Conservation (phyloP, 1,140 invertebrate genomes). For the Linepithema humile region DNA sequence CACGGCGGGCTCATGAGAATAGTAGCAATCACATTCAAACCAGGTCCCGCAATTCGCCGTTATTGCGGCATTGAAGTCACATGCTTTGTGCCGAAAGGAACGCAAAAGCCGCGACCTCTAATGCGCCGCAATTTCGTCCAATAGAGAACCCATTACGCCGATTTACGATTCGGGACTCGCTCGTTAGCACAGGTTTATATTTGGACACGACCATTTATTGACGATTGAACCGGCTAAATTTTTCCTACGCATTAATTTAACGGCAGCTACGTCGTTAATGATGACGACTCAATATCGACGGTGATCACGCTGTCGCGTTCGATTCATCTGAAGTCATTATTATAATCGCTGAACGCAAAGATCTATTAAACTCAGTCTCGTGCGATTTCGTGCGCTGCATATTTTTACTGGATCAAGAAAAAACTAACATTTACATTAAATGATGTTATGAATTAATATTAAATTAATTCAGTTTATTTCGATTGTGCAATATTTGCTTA, state of each 20-base stretch:
- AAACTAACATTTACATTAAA: too few species aligned
- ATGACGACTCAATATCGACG: not conserved
- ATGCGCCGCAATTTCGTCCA: slow-evolving; percentile 37
- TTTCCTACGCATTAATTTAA: not conserved
- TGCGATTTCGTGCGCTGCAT: too few species aligned
- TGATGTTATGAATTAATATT: too few species aligned
- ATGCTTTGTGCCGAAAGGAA: slow-evolving; percentile 38
- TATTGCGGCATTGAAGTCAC: slow-evolving; percentile 53
- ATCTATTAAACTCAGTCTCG: not conserved
- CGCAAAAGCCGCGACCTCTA: slow-evolving; percentile 40
- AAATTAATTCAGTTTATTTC: too few species aligned
- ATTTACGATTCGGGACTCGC: slow-evolving; percentile 14
- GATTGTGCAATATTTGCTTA: too few species aligned
- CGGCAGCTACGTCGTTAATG: not conserved
- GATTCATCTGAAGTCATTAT: not conserved
- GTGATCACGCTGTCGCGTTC: not conserved
- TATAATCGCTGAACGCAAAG: not conserved
- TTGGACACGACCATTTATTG: slow-evolving; percentile 19
- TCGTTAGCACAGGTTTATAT: slow-evolving; percentile 40
- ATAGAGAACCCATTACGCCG: slow-evolving; percentile 27
- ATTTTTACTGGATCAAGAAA: too few species aligned
- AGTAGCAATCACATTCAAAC: slow-evolving; percentile 17
- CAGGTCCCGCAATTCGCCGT: slow-evolving; percentile 37
- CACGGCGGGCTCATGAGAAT: not conserved
- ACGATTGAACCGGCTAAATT: slow-evolving; percentile 3